Evolutionary conservation across 2,113 vertebrate species (phyloP).

Genomic region (Tupaia tana): DNA sequence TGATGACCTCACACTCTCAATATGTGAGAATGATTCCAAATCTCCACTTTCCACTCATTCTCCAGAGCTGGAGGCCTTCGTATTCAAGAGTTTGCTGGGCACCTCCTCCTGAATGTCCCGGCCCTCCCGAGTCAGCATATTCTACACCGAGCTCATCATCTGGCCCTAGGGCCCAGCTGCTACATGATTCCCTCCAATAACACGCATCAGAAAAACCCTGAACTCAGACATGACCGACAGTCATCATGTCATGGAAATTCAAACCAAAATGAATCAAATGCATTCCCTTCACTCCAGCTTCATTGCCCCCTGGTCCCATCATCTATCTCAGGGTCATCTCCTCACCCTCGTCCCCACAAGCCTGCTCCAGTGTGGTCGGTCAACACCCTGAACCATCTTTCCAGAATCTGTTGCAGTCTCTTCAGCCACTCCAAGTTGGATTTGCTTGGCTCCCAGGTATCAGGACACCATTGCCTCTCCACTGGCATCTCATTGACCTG

Average conservation of each 20-base stretch:
- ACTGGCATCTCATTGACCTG: no score
- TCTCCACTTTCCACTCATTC: not conserved
- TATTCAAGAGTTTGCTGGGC: not conserved
- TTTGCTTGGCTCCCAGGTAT: not conserved
- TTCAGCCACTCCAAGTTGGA: not conserved
- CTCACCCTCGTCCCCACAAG: not conserved
- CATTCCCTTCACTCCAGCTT: not conserved
- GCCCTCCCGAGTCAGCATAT: not conserved
- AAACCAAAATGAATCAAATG: accelerated
- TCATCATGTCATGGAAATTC: not conserved
- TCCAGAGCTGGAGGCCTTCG: not conserved
- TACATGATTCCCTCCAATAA: not conserved
- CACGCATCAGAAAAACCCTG: not conserved
- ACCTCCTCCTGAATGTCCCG: accelerated
- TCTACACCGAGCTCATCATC: no score
- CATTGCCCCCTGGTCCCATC: not conserved
- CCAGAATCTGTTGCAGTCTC: not conserved
- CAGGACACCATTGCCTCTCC: not conserved
- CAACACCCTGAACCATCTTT: not conserved
- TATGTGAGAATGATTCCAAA: not conserved
- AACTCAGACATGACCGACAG: not conserved
- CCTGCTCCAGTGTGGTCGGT: not conserved
- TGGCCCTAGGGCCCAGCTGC: not conserved
- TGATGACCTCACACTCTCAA: not conserved
- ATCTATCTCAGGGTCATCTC: not conserved